Conservation (phyloP, 1,140 invertebrate species). For the Eriosoma lanigerum region DNA sequence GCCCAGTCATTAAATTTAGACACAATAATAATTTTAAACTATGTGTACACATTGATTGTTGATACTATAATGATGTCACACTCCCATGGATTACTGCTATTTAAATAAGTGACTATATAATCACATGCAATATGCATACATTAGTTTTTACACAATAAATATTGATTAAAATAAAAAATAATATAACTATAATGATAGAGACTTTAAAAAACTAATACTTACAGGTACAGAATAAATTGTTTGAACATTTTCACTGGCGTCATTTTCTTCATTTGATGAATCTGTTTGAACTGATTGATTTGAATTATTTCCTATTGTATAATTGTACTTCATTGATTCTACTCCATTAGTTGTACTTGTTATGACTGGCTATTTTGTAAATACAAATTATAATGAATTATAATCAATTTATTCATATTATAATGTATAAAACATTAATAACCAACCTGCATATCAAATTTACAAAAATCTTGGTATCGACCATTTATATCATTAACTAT, state of each 20-base stretch:
- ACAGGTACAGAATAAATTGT: slow-evolving; percentile 45
- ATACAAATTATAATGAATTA: background rate
- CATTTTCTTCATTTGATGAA: slow-evolving; percentile 49
- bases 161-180: too few species aligned
- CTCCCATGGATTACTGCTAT: too few species aligned
- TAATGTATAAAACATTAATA: background rate
- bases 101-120: too few species aligned
- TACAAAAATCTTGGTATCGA: slow-evolving; percentile 61
- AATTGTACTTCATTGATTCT: slow-evolving; percentile 40
- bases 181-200: too few species aligned
- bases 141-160: too few species aligned
- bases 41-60: too few species aligned
- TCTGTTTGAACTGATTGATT: slow-evolving; percentile 26
- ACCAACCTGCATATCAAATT: slow-evolving; percentile 60
- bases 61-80: too few species aligned
- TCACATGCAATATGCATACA: too few species aligned
- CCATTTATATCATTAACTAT: slow-evolving; percentile 61
- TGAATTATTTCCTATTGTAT: slow-evolving; percentile 15
- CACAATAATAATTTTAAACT: too few species aligned
- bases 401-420: background rate
- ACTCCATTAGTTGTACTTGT: slow-evolving; percentile 41
- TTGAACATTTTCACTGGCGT: slow-evolving; percentile 47
- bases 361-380: slow-evolving; percentile 13
- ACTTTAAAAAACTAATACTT: slow-evolving; percentile 23
- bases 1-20: too few species aligned